Percentiles rank a stretch among this genome's conserved stretches.
phyloP scores from a whole-genome alignment of 2,797 vertebrate genomes.

The Echeneis naucrates region DNA sequence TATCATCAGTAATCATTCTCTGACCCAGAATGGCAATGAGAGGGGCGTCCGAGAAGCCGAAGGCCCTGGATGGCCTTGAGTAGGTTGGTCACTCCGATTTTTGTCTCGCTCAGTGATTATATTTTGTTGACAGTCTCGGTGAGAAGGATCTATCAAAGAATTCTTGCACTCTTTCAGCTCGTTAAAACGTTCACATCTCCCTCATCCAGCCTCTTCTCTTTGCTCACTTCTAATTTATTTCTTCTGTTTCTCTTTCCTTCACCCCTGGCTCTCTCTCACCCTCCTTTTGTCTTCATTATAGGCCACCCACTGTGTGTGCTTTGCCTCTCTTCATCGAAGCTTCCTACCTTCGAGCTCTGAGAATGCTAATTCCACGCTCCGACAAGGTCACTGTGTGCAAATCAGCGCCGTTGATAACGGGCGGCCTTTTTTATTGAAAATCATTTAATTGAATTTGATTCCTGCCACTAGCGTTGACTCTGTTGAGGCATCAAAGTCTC shows the following conservation, averaged over 20 bases:
- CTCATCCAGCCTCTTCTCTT: slow-evolving; percentile 2
- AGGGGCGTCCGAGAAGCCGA: slow-evolving; percentile 39
- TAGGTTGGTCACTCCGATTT: not conserved
- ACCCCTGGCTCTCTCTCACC: not conserved
- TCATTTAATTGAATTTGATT: slow-evolving; percentile 85
- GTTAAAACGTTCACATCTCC: slow-evolving; percentile 26
- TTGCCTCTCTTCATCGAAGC: slow-evolving; percentile 57
- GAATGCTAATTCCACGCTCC: slow-evolving; percentile 60
- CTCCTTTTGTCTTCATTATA: slow-evolving; percentile 54
- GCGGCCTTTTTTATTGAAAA: slow-evolving; percentile 70
- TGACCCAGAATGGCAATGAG: slow-evolving; percentile 76
- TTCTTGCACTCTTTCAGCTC: not conserved
- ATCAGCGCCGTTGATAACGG: slow-evolving; percentile 80
- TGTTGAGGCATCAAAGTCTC: slow-evolving; percentile 72
- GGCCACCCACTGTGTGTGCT: slow-evolving; percentile 54
- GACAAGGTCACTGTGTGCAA: slow-evolving; percentile 83
- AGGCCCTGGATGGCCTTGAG: slow-evolving; percentile 16
- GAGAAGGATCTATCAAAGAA: not conserved
- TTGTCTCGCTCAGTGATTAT: not conserved
- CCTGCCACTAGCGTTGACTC: slow-evolving; percentile 72
- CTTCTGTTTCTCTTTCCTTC: slow-evolving; percentile 5
- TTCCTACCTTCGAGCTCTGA: slow-evolving; percentile 58
- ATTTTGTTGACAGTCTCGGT: not conserved
- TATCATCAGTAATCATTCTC: slow-evolving; percentile 75
- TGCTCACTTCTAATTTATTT: slow-evolving; percentile 35